Conservation (phyloP, 2,888 invertebrate genomes). For the Chrysina gloriosa region DNA sequence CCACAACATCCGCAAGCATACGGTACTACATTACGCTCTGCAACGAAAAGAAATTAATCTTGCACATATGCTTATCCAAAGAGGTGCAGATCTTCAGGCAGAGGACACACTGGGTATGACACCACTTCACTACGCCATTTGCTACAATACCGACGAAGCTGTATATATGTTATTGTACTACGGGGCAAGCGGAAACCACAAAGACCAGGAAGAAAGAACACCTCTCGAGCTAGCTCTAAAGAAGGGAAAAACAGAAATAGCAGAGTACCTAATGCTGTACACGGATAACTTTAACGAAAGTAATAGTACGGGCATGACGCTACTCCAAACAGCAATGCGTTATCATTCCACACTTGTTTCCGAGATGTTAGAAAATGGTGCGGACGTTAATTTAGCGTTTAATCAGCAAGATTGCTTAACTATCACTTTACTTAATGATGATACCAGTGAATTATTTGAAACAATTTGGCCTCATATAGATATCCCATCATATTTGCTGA, state of each 20-base stretch:
- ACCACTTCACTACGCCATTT: not conserved
- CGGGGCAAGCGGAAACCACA: not conserved
- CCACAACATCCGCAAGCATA: not conserved
- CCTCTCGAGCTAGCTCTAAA: not conserved
- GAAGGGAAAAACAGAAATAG: not conserved
- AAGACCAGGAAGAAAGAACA: not conserved
- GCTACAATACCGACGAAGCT: not conserved
- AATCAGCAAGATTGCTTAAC: not conserved
- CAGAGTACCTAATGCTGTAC: conserved; percentile 6
- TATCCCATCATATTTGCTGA: not conserved
- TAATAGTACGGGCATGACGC: not conserved
- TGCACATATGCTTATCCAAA: not conserved
- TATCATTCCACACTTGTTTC: not conserved
- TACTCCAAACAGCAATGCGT: not conserved
- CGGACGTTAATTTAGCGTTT: not conserved
- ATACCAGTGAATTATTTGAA: not conserved
- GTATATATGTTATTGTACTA: not conserved
- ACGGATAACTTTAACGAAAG: not conserved
- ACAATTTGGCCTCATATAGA: not conserved
- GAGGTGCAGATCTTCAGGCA: not conserved
- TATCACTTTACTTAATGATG: not conserved
- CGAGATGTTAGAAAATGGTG: conserved; percentile 1
- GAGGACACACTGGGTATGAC: not conserved
- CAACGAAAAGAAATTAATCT: not conserved
- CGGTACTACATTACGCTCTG: not conserved